A percentile compares a stretch with the other conserved stretches of the same genome.
Evolutionary conservation across 2,888 invertebrate species (phyloP).

Genomic region (Andrena camellia): DNA sequence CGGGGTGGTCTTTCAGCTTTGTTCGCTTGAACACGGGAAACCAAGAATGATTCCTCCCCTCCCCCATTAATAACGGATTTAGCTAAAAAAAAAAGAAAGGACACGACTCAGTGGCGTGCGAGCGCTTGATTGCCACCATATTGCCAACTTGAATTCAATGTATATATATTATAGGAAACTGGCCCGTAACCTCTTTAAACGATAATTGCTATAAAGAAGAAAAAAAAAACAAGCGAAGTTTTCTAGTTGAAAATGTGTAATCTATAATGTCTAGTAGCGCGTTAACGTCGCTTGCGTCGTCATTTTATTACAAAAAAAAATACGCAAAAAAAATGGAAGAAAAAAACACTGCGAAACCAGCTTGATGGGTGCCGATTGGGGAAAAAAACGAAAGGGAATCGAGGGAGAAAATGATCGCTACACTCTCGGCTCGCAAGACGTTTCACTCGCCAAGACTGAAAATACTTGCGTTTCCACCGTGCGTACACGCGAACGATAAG

Average conservation of each 20-base stretch:
- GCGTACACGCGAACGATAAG: constrained; percentile 27
- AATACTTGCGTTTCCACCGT: constrained; percentile 43
- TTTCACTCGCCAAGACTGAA: constrained; percentile 48
- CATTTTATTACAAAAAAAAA: constrained; percentile 71
- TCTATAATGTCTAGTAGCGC: constrained; percentile 74
- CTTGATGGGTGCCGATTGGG: constrained; percentile 36
- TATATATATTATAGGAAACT: constrained; percentile 73
- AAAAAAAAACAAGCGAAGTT: constrained; percentile 50
- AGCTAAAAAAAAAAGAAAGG: constrained; percentile 5
- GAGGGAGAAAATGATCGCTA: constrained; percentile 13
- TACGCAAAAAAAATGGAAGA: constrained; percentile 40
- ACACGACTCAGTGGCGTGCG: constrained; percentile 52
- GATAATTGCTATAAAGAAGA: constrained; percentile 59
- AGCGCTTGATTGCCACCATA: constrained; percentile 69
- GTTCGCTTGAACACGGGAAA: constrained; percentile 52
- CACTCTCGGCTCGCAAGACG: constrained; percentile 46
- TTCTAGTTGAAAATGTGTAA: constrained; percentile 70
- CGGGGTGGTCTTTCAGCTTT: constrained; percentile 57
- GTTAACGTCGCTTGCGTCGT: constrained; percentile 78
- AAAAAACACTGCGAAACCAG: constrained; percentile 42
- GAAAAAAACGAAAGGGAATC: not conserved
- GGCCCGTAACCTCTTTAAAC: constrained; percentile 69
- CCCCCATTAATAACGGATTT: constrained; percentile 26
- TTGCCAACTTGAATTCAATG: constrained; percentile 77
- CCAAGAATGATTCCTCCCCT: constrained; percentile 29